phyloP scores from a whole-genome alignment of 2,113 vertebrate genomes.

The Dipodomys stephensi region DNA sequence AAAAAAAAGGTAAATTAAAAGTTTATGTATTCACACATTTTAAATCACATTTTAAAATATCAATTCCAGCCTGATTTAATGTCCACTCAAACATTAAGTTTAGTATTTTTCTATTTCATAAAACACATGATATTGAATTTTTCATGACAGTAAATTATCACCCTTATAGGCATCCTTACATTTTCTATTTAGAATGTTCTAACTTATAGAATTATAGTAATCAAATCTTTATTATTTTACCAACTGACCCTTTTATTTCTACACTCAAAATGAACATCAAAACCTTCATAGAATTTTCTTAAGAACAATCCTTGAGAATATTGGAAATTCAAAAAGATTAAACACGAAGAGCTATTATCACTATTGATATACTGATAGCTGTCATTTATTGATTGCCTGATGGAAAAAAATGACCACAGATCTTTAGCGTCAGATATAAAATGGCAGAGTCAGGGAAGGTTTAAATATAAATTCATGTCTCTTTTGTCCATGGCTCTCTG shows the following conservation, averaged over 20 bases:
- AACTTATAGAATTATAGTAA: background rate
- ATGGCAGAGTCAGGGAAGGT: background rate
- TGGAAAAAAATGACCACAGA: background rate
- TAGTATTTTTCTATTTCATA: conserved; percentile 55
- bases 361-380: conserved; percentile 8
- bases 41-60: background rate
- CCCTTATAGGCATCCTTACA: background rate
- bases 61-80: conserved; percentile 13
- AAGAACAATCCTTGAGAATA: conserved; percentile 13
- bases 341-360: conserved; percentile 8
- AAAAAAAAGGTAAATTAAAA: background rate
- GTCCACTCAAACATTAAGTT: conserved; percentile 56
- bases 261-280: conserved; percentile 15
- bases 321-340: background rate
- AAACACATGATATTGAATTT: conserved; percentile 3
- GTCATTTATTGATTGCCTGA: background rate
- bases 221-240: conserved; percentile 37
- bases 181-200: conserved; percentile 38
- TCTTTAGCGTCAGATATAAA: background rate
- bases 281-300: background rate
- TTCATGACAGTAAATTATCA: conserved; percentile 35
- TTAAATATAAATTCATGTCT: background rate
- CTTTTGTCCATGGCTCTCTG: background rate
- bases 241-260: background rate
- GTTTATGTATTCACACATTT: background rate